These are phyloP conservation scores for Danaus chrysippus DNA, from an alignment of 2,888 invertebrate genomes.

Conservation along the genomic window DNA sequence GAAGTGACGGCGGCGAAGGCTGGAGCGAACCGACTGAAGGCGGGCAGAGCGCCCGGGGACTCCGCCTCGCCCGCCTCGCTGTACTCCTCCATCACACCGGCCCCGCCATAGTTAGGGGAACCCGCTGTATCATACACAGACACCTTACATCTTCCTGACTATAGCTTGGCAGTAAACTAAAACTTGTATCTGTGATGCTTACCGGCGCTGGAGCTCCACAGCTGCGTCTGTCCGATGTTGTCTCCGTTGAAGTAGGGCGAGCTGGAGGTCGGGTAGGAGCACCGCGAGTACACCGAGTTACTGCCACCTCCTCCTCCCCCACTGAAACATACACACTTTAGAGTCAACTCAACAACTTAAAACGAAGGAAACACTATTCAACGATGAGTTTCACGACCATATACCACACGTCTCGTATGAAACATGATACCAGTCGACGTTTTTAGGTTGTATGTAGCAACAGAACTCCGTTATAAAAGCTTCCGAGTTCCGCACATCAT, in stretches of 20 bases:
- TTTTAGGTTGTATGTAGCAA: too few species aligned
- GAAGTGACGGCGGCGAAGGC: constrained; percentile 55
- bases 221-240: constrained; percentile 50
- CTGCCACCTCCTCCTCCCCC: constrained; percentile 42
- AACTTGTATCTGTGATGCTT: constrained; percentile 1
- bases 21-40: constrained; percentile 77
- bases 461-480: neutral
- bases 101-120: constrained; percentile 55
- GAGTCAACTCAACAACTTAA: neutral
- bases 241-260: constrained; percentile 60
- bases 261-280: constrained; percentile 49
- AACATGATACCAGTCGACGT: too few species aligned
- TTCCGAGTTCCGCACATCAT: neutral
- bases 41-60: constrained; percentile 66
- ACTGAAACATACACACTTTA: constrained; percentile 25
- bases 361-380: too few species aligned
- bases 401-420: too few species aligned
- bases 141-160: neutral
- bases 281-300: constrained; percentile 53
- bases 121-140: constrained; percentile 42
- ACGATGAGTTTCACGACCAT: too few species aligned
- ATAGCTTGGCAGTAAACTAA: neutral
- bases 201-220: constrained; percentile 62
- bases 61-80: constrained; percentile 44
- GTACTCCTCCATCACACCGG: constrained; percentile 35